A percentile compares a stretch with the other conserved stretches of the same genome.
These are phyloP conservation scores for Xylota segnis DNA, from an alignment of 2,888 invertebrate species.

Conservation along the genomic window DNA sequence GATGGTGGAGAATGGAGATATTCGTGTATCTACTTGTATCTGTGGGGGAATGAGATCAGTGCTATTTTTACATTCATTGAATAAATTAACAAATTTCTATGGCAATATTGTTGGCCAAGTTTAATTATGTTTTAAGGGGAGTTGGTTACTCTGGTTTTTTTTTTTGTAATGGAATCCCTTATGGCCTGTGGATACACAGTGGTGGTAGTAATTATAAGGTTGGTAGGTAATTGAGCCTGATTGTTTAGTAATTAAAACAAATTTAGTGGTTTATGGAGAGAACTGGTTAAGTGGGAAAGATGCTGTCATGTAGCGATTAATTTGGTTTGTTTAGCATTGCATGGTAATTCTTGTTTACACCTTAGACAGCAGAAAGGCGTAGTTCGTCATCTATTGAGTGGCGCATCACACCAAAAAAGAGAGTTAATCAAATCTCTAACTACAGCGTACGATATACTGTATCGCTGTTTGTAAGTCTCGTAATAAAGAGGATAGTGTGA, in stretches of 20 bases:
- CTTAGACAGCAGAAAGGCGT: no score
- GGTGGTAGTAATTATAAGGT: conserved; percentile 7
- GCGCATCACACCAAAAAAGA: no score
- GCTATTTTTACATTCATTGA: conserved; percentile 53
- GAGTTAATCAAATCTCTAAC: no score
- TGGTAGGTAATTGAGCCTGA: not conserved
- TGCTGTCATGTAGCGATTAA: not conserved
- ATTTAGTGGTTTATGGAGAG: not conserved
- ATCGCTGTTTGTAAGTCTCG: no score
- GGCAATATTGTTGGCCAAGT: conserved; percentile 37
- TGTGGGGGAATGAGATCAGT: conserved; percentile 29
- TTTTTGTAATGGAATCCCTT: not conserved
- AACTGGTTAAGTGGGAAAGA: not conserved
- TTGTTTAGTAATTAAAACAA: not conserved
- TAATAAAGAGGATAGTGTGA: no score
- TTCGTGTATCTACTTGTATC: not conserved
- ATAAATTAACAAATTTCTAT: conserved; percentile 53
- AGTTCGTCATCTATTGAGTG: no score
- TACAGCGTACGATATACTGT: no score
- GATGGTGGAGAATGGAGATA: not conserved
- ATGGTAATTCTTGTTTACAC: no score
- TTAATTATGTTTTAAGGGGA: conserved; percentile 39
- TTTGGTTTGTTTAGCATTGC: not conserved
- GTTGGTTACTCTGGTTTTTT: not conserved
- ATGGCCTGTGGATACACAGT: not conserved